Conservation (phyloP, 2,113 vertebrate genomes). For the Tragelaphus imberbis region DNA sequence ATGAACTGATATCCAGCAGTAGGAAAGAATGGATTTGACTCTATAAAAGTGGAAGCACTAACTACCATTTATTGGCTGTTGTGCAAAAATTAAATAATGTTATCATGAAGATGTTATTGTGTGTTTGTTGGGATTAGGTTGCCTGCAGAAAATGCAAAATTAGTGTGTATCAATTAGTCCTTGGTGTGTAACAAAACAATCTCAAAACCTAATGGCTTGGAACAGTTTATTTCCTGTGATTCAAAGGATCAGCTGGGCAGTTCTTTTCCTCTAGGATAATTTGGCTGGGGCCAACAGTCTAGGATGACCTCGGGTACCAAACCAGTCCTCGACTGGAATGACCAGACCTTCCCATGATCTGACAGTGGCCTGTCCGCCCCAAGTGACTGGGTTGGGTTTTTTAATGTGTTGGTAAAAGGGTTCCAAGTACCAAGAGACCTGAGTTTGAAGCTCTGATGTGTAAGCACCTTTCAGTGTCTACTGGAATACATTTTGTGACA, state of each 20-base stretch:
- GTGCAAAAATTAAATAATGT: background rate
- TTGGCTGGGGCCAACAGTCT: background rate
- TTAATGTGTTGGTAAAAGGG: background rate
- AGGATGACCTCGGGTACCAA: background rate
- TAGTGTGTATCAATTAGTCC: background rate
- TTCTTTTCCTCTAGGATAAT: background rate
- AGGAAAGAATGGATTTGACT: background rate
- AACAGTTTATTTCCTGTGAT: background rate
- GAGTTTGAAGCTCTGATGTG: rapidly evolving
- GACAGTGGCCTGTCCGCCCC: background rate
- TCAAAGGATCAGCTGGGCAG: background rate
- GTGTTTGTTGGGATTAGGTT: background rate
- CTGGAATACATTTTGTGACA: background rate
- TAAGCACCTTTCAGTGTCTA: background rate
- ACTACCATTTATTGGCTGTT: background rate
- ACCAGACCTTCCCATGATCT: background rate
- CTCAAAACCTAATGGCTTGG: background rate
- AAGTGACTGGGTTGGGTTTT: background rate
- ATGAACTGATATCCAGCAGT: background rate
- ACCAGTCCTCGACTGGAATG: background rate
- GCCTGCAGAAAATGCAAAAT: background rate
- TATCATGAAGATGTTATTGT: background rate
- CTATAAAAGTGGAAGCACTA: background rate
- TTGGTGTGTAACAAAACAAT: background rate
- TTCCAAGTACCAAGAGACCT: background rate